Evolutionary conservation across 2,888 invertebrate species (phyloP), one percentile per base, ranked within the genome.

Genomic region (Capitulum mitella): DNA sequence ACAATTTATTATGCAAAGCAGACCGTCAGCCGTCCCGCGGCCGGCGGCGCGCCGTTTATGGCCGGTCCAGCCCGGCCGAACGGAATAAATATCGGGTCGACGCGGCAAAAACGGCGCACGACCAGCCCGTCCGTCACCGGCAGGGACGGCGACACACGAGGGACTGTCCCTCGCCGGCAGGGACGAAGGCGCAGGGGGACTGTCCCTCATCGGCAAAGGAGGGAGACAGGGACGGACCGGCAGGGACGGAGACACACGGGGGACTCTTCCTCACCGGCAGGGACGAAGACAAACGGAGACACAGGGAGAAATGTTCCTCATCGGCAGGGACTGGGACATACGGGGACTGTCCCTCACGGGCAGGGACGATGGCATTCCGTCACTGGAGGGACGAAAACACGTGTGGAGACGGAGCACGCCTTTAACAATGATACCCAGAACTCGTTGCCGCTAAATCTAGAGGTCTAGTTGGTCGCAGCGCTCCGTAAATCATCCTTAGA

Each of bases 1-100:
- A 26, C 70, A 70, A 70, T 70, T 37, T 70, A 70, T 70, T 70
- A 70, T 70, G 70, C 70, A 70, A 70, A 70, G 37, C 70, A 70
- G 70, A 70, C 26, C 22, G 70, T 26, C 70, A 1, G 40, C 14
- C 37, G 70, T 12, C 34, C 64, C 34, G 64, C 19, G 22, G 34
- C 64, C 6, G 70, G 70, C 12, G 37, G 70, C 16, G 6, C 29
- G 64, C 64, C 70, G 70, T 40, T 70, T 26, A 29, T 26, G 22
- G 40, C 26, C 12, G 37, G 14, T 12, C 40, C 70, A 8, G 58
- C 43, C 12, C 43, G 43, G 14, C 58, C 58, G 14, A 26, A 70
- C 40, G 70, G 37, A 37, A 70, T 70, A 37, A 70, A 70, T 70
- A 70, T 70, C 70, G 70, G 70, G 40, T 14, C 29, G 37, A 12